phyloP scores from a whole-genome alignment of 37 sponge, comb jelly and placozoan genomes.

The Hexactinellida sp. region DNA sequence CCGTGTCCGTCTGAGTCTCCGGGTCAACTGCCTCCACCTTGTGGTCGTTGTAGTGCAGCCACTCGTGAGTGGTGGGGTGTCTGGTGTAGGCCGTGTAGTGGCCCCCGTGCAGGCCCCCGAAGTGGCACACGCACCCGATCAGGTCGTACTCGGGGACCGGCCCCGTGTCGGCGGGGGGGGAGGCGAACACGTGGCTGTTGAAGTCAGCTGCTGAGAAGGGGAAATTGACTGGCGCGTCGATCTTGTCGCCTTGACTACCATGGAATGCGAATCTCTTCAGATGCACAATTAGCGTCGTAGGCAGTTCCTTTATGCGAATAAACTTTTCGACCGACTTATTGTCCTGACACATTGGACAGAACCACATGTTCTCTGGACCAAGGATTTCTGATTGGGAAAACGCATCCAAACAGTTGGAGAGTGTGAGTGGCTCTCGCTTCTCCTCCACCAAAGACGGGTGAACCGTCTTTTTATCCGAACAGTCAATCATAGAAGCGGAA shows the following conservation, averaged over 20 bases:
- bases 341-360: slow-evolving; percentile 41
- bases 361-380: slow-evolving; percentile 44
- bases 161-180: not conserved
- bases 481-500: not conserved
- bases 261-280: slow-evolving; percentile 61
- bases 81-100: slow-evolving; percentile 48
- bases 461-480: not conserved
- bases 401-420: slow-evolving; percentile 35
- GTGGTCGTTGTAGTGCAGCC: slow-evolving; percentile 55
- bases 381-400: slow-evolving; percentile 52
- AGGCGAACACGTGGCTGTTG: not conserved
- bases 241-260: slow-evolving; percentile 38
- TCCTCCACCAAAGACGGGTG: slow-evolving; percentile 34
- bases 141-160: slow-evolving; percentile 9
- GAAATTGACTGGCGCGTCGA: slow-evolving; percentile 34
- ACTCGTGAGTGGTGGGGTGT: slow-evolving; percentile 26
- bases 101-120: slow-evolving; percentile 45
- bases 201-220: slow-evolving; percentile 19
- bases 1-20: slow-evolving; percentile 21
- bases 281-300: slow-evolving; percentile 44
- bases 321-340: slow-evolving; percentile 14
- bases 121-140: slow-evolving; percentile 46
- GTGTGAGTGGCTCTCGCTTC: slow-evolving; percentile 14
- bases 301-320: slow-evolving; percentile 24
- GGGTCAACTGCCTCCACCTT: slow-evolving; percentile 26